phyloP scores from a whole-genome alignment of 2,113 vertebrate species.

The Ceratotherium simum region DNA sequence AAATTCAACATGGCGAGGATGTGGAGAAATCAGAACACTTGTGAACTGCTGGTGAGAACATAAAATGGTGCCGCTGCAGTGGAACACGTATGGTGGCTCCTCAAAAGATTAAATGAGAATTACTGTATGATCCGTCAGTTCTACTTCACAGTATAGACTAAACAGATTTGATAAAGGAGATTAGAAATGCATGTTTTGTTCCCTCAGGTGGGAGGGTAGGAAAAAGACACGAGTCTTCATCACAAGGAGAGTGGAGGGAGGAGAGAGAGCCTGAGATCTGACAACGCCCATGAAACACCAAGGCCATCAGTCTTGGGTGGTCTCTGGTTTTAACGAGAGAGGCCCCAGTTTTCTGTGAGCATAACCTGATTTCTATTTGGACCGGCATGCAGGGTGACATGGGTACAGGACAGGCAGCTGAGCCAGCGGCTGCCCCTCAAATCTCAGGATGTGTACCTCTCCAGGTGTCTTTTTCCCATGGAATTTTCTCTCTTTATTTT shows the following conservation, averaged over 20 bases:
- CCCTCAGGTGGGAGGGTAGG: background rate
- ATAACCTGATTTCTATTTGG: no score
- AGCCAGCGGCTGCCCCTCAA: no score
- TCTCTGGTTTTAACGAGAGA: background rate
- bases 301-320: no score
- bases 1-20: background rate
- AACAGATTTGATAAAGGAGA: background rate
- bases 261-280: background rate
- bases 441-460: background rate
- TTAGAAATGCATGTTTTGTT: background rate
- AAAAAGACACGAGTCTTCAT: background rate
- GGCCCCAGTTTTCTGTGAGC: rapidly evolving
- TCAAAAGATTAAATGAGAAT: no score
- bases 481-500: background rate
- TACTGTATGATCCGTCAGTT: no score
- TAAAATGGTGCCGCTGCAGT: no score
- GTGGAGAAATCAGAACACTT: no score
- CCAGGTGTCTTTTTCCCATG: background rate
- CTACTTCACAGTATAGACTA: no score
- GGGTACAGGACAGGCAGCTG: background rate
- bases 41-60: no score
- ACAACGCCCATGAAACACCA: background rate
- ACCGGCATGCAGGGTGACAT: background rate
- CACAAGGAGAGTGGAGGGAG: rapidly evolving
- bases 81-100: no score